phyloP scores from a whole-genome alignment of 2,888 invertebrate genomes.

The Pristionchus maxplancki region DNA sequence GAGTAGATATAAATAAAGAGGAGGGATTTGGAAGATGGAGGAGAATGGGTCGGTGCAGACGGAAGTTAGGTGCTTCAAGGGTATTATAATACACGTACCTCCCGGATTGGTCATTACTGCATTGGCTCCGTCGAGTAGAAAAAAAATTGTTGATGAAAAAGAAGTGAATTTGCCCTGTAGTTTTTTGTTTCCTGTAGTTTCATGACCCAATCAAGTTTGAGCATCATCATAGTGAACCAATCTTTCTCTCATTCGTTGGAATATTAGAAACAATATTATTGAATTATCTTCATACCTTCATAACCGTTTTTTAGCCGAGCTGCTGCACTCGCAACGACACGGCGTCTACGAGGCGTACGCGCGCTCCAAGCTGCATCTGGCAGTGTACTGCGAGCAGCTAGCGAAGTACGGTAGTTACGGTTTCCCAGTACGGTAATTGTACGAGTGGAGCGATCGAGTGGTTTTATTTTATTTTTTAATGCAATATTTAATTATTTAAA shows the following conservation, averaged over 20 bases:
- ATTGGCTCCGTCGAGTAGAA: too few species aligned
- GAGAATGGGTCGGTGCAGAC: too few species aligned
- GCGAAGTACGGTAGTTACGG: slow-evolving; percentile 22
- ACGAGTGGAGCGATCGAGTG: background rate
- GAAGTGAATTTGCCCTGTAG: too few species aligned
- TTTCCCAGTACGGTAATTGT: background rate
- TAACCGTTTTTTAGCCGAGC: slow-evolving; percentile 49
- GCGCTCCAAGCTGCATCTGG: slow-evolving; percentile 62
- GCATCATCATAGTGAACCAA: background rate
- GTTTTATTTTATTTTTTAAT: background rate
- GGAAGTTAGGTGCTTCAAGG: too few species aligned
- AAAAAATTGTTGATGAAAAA: too few species aligned
- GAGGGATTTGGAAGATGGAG: background rate
- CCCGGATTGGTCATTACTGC: too few species aligned
- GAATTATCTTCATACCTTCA: too few species aligned
- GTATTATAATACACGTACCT: too few species aligned
- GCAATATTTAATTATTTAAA: background rate
- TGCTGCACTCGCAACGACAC: slow-evolving; percentile 48
- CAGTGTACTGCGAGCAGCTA: slow-evolving; percentile 59
- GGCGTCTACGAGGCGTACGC: slow-evolving; percentile 68
- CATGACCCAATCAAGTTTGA: too few species aligned
- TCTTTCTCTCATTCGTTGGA: background rate
- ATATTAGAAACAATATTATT: too few species aligned
- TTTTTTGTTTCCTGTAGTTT: too few species aligned
- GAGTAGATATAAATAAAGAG: background rate